A percentile compares a stretch with the other conserved stretches of the same genome.
These are phyloP conservation scores for Mastigias papua DNA, from an alignment of 30 jellyfish, hydroid and myxozoan genomes.

Conservation along the genomic window DNA sequence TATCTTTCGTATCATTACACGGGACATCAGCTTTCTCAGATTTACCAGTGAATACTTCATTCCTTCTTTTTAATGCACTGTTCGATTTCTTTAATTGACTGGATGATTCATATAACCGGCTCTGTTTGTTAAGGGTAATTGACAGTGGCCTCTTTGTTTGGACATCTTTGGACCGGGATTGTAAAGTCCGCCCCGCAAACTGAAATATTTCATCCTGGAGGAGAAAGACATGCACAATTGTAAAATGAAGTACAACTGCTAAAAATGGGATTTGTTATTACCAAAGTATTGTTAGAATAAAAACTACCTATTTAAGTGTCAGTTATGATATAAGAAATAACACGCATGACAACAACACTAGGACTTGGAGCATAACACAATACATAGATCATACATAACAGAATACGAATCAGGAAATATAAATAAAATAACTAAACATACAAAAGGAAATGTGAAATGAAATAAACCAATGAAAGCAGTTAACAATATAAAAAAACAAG, in stretches of 20 bases:
- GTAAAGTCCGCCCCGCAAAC: conserved; percentile 12
- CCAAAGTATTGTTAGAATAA: not conserved
- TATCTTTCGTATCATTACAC: not conserved
- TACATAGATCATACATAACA: too few relatives aligned
- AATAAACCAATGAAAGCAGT: too few relatives aligned
- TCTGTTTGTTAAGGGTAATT: conserved; percentile 28
- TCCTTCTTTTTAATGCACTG: too few relatives aligned
- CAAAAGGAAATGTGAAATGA: too few relatives aligned
- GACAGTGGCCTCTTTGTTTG: conserved; percentile 25
- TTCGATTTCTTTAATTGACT: not conserved
- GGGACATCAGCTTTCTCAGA: not conserved
- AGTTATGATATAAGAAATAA: too few relatives aligned
- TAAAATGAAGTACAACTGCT: not conserved
- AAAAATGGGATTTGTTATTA: too few relatives aligned
- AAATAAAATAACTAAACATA: too few relatives aligned
- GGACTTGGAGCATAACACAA: too few relatives aligned
- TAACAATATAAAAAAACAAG: too few relatives aligned
- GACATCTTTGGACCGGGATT: not conserved
- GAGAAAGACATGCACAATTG: not conserved
- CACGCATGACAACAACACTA: too few relatives aligned
- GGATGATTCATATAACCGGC: not conserved
- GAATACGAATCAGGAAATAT: too few relatives aligned
- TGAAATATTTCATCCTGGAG: conserved; percentile 62
- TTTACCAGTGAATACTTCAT: not conserved
- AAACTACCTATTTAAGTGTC: too few relatives aligned